A percentile compares a stretch with the other conserved stretches of the same genome.
Evolutionary conservation across 2,888 invertebrate species (phyloP).

Genomic region (Eupeodes luniger): DNA sequence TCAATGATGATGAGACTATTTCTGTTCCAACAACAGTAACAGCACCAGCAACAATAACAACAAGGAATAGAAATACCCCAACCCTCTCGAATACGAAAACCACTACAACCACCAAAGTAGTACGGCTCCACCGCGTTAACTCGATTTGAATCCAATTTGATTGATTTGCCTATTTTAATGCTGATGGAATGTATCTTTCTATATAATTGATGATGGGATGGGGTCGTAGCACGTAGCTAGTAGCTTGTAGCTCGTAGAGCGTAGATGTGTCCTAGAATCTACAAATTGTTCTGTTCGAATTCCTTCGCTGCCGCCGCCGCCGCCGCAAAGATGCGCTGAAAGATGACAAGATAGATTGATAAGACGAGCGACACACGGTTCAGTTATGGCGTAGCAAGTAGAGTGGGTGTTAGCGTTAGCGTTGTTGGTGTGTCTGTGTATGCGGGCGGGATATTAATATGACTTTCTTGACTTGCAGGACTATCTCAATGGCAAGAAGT

Average conservation of each 20-base stretch:
- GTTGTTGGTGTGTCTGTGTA: neutral
- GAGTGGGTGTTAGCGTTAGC: neutral
- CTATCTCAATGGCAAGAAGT: slow-evolving; percentile 17
- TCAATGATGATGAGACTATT: slow-evolving; percentile 68
- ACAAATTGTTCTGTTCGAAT: neutral
- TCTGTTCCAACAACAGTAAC: slow-evolving; percentile 19
- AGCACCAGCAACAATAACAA: neutral
- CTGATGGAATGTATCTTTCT: slow-evolving; percentile 58
- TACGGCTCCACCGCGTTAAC: slow-evolving; percentile 70
- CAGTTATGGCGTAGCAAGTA: neutral
- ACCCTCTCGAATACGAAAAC: slow-evolving; percentile 41
- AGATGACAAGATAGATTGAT: slow-evolving; percentile 43
- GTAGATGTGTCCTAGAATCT: neutral
- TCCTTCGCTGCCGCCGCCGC: slow-evolving; percentile 53
- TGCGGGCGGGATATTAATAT: slow-evolving; percentile 8
- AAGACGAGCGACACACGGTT: neutral
- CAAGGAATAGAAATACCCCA: neutral
- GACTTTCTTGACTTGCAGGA: slow-evolving; percentile 15
- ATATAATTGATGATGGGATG: neutral
- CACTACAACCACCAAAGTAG: slow-evolving; percentile 64
- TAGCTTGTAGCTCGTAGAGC: neutral
- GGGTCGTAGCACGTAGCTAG: neutral
- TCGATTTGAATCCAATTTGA: slow-evolving; percentile 76
- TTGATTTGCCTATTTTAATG: slow-evolving; percentile 72
- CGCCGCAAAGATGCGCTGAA: slow-evolving; percentile 45